Base-by-base conservation (phyloP, 2,113 vertebrate species). In the Pionites leucogaster region DNA sequence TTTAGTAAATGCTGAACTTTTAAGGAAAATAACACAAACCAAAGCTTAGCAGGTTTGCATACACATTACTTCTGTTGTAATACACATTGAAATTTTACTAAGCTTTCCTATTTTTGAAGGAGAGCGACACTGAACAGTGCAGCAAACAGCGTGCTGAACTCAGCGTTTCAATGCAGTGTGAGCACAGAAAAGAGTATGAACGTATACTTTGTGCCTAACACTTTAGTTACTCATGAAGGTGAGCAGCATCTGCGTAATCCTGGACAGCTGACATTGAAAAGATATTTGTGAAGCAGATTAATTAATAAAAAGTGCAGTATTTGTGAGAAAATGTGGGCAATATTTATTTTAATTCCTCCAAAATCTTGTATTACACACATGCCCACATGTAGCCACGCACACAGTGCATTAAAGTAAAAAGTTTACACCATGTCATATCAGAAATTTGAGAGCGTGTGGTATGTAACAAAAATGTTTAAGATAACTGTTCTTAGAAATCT, bases 381-480 rank as follows among this genome's bases (percentile, higher is more conserved):
- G 65, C 90, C 84, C 90, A 95, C 57, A 57, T 11, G 17, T 57
- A 92, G 65, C n/a, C 80, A 68, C 16, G 71, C 83, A 80, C 53
- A 86, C 41, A 69, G 85, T 29, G 53, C 64, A 88, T 53, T 88
- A 50, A 94, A 91, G 88, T 95, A 88, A 95, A 96, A 97, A 88
- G 71, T 84, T 84, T 92, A 94, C 69, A 90, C 41, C 95, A 75
- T 75, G 67, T 75, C 75, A 9, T 91, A 94, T 55, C 78, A 89
- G 82, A 86, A 96, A 86, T 80, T 76, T 75, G 44, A 94, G 52
- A 96, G 49, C 3, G 7, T 82, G 83, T 77, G 92, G 75, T 59
- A 93, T 63, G 87, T 96, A 97, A 97, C 96, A 97, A 95, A 95
- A 86, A 96, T 27, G 69, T 88, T 28, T 91, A 94, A 94, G 60